Conservation (phyloP, 2,888 invertebrate genomes). For the Empis stercorea region DNA sequence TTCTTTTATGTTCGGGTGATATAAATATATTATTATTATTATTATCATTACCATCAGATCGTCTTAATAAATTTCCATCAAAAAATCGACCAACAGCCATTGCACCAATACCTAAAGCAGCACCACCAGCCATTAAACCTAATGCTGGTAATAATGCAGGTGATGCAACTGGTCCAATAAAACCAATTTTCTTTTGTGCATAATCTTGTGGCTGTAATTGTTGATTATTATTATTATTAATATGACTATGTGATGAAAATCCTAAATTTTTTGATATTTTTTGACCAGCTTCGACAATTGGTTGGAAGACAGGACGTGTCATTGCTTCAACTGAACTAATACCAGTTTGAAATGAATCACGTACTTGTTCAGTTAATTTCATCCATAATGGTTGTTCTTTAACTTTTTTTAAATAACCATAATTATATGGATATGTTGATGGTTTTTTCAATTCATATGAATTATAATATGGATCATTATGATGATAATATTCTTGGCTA, state of each 20-base stretch:
- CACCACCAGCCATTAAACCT: conserved; percentile 69
- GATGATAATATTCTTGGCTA: conserved; percentile 35
- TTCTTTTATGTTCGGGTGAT: conserved; percentile 45
- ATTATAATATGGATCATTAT: conserved; percentile 35
- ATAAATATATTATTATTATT: conserved; percentile 20
- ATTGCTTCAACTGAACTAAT: conserved; percentile 51
- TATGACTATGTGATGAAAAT: conserved; percentile 38
- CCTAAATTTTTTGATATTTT: conserved; percentile 68
- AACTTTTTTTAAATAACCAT: conserved; percentile 45
- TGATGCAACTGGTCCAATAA: conserved; percentile 37
- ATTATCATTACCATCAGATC: conserved; percentile 20
- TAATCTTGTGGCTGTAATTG: conserved; percentile 16
- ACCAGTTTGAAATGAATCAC: conserved; percentile 56
- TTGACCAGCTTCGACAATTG: conserved; percentile 63
- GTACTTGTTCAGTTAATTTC: conserved; percentile 57
- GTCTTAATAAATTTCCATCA: conserved; percentile 41
- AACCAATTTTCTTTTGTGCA: conserved; percentile 53
- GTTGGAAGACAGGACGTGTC: conserved; percentile 45
- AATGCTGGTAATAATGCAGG: conserved; percentile 61
- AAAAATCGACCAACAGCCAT: conserved; percentile 63
- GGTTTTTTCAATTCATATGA: conserved; percentile 40
- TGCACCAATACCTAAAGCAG: conserved; percentile 67
- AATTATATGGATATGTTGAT: conserved; percentile 45
- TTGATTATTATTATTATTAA: no score
- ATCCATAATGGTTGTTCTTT: conserved; percentile 57